These are phyloP conservation scores for Drosophila busckii DNA, from an alignment of 1,140 invertebrate genomes.

Conservation along the genomic window DNA sequence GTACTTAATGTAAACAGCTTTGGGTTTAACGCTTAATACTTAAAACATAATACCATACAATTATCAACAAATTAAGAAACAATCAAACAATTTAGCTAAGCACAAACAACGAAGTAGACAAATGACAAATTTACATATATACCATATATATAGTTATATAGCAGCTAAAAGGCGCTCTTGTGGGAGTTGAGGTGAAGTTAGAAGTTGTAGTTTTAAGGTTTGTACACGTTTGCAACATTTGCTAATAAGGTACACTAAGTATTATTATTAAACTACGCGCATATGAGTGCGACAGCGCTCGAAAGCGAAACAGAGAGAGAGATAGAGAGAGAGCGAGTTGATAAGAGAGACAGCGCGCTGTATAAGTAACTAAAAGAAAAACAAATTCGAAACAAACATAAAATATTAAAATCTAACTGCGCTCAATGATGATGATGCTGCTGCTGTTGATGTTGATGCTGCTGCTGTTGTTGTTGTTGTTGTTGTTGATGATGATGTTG, in stretches of 20 bases:
- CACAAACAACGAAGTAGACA: conserved; percentile 8
- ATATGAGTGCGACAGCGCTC: conserved; percentile 16
- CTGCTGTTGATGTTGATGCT: conserved; percentile 34
- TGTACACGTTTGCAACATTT: too few species aligned
- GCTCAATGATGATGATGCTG: too few species aligned
- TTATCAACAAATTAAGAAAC: conserved; percentile 25
- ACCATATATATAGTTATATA: too few species aligned
- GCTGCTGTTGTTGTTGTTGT: conserved; percentile 23
- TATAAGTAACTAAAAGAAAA: conserved; percentile 9
- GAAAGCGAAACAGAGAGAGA: conserved; percentile 1
- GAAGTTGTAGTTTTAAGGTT: too few species aligned
- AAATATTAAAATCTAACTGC: not conserved
- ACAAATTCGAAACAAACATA: conserved; percentile 3
- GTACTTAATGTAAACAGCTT: conserved; percentile 29
- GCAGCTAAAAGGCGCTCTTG: too few species aligned
- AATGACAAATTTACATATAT: too few species aligned
- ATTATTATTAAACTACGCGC: not conserved
- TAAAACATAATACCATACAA: conserved; percentile 26
- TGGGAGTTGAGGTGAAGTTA: too few species aligned
- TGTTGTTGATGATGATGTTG: not conserved
- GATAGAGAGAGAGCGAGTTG: conserved; percentile 30
- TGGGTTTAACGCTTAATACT: conserved; percentile 74
- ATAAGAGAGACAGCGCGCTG: conserved; percentile 1
- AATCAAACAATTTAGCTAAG: conserved; percentile 14
- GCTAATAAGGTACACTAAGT: too few species aligned